Evolutionary conservation across 1,140 invertebrate genomes (phyloP), one percentile per base, ranked within the genome.

Genomic region (Pseudachorutes palmiensis): DNA sequence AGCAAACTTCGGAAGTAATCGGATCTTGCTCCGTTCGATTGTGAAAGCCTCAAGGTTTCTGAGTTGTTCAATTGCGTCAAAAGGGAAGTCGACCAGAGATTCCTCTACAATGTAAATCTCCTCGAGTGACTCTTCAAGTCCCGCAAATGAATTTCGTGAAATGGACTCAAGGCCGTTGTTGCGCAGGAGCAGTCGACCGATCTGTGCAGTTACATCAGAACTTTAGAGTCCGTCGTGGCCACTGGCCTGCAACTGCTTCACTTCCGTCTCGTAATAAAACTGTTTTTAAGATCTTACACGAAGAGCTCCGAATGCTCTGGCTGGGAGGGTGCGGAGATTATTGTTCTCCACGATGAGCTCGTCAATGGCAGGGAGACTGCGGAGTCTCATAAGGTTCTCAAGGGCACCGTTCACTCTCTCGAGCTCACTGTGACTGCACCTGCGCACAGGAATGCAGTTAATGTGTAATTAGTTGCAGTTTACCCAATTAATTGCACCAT

Each of bases 321-420:
- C 89, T 2, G 89, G 88, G 22, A 92, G 72, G 2, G 89, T 87
- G 1, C 89, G 88, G 48, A 92, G 76, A 72, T 88, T 87, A 76
- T 92, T 92, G 72, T 90, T 91, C 79, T 92, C 90, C 67, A 92
- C 80, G 57, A 92, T 91, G 49, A 92, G 74, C 75, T 92, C 90
- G 75, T 91, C 90, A 65, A 92, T 74, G 26, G 72, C 72, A 31
- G 72, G 72, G 55, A 73, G 65, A 62, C 55, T 86, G 12, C 87
- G 67, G 24, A 73, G 84, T 48, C 82, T 83, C 60, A 81, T 83
- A 26, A 89, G 78, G 62, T 85, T 82, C 55, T 86, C 82, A 62
- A 86, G 86, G 29, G 90, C 82, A 14, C 84, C 81, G 69, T 87
- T 85, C 12, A 92, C 76, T 9, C 87, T 88, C 72, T 87, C 86